Conservation (phyloP, 2,113 vertebrate species). For the Dicaeum eximium region DNA sequence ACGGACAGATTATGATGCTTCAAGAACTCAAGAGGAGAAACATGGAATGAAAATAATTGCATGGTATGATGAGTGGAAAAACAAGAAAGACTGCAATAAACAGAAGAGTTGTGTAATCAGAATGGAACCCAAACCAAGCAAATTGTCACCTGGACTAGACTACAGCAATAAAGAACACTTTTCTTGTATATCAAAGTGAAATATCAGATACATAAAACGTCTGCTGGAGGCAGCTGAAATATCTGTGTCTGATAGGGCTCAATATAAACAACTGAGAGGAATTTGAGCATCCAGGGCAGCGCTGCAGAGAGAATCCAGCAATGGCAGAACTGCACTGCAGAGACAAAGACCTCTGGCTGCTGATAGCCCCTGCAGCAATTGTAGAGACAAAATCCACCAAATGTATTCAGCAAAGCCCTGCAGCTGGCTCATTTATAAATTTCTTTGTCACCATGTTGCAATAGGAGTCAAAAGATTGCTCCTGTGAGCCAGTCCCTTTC, state of each 20-base stretch:
- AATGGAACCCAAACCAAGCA: neutral
- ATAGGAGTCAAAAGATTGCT: neutral
- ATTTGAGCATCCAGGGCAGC: neutral
- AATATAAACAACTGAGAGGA: neutral
- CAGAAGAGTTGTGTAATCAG: neutral
- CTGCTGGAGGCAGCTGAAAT: neutral
- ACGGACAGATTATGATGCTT: conserved; percentile 34
- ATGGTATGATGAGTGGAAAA: neutral
- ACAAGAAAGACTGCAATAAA: conserved; percentile 4
- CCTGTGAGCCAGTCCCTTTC: neutral
- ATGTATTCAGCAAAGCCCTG: neutral
- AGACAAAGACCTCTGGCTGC: neutral
- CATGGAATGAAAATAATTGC: conserved; percentile 14
- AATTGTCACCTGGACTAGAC: neutral
- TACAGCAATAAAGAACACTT: neutral
- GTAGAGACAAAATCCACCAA: neutral
- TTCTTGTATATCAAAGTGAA: neutral
- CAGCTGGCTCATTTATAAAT: neutral
- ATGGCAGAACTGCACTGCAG: neutral
- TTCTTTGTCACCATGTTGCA: neutral
- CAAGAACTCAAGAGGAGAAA: conserved; percentile 28
- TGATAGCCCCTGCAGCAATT: neutral
- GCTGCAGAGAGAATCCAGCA: neutral
- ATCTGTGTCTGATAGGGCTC: neutral
- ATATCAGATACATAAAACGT: neutral